Base-by-base conservation (phyloP, 2,888 invertebrate genomes). In the Brachynemurus nebulosus region DNA sequence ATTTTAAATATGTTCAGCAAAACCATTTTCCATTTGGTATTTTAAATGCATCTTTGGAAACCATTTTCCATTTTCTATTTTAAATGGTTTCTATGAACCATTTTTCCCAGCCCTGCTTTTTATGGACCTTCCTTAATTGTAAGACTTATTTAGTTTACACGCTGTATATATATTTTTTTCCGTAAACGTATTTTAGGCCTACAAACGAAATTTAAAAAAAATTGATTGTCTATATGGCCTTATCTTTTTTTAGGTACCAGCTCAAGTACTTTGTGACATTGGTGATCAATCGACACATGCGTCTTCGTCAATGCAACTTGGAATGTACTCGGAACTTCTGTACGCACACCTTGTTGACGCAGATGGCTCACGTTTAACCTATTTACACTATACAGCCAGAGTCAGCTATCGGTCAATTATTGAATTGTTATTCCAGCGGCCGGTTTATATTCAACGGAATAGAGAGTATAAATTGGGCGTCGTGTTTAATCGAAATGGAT, bases 401-500 rank as follows among this genome's bases (percentile, higher is more conserved):
- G 86, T 84, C 49, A 71, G 74, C n/a, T 80, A 76, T 61, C 71
- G 78, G 16, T 78, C 79, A 19, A 68, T 84, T 53, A 72, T 86
- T 45, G 86, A 86, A 63, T 81, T 88, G 54, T 78, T 77, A 51
- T 86, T 86, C 63, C 84, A 86, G 66, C 65, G 84, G 6, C 82
- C 85, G 6, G 78, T 86, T 45, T 82, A 79, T 54, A 82, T 88
- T 53, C 80, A 81, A 59, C 70, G 75, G 53, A 75, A 79, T 58
- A 80, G 79, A 73, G 72, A 80, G 44, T 88, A 86, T 63, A 80
- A 83, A 61, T 79, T 88, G 52, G 85, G 82, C 40, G 82, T 86
- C 19, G 84, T 84, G 35, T 77, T 86, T 64, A 85, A 86, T 65
- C 85, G 84, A 59, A 71, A 75, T 49, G 86, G 86, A 11, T 80